Conservation (phyloP, 2,797 vertebrate genomes). For the Sciurus vulgaris region DNA sequence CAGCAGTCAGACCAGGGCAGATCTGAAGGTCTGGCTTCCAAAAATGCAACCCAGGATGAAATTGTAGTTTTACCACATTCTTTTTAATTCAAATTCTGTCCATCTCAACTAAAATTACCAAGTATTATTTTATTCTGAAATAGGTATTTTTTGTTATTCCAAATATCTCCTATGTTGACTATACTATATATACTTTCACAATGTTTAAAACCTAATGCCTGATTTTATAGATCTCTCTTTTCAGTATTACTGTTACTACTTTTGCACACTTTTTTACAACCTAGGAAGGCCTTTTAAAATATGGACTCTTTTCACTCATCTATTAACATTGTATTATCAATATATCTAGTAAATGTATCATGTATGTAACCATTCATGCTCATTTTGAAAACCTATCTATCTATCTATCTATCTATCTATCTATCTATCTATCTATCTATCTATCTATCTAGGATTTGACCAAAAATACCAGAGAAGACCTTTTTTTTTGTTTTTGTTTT, state of each 20-base stretch:
- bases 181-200: not conserved
- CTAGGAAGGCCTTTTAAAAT: not conserved
- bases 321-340: not conserved
- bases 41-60: not conserved
- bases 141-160: not conserved
- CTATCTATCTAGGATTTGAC: not conserved
- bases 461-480: not conserved
- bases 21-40: not conserved
- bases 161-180: slow-evolving; percentile 6
- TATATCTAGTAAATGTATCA: not conserved
- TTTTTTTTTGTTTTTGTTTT: not conserved
- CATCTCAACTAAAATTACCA: not conserved
- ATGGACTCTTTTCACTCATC: not conserved
- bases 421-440: no score
- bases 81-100: not conserved
- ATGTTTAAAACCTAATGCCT: not conserved
- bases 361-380: not conserved
- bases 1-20: not conserved
- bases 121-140: not conserved
- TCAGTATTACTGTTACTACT: not conserved
- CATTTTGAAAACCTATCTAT: not conserved
- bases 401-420: no score
- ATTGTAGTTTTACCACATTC: not conserved
- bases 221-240: not conserved
- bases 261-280: slow-evolving; percentile 6